Evolutionary conservation across 2,113 vertebrate species (phyloP).

Genomic region (Ciconia maguari): DNA sequence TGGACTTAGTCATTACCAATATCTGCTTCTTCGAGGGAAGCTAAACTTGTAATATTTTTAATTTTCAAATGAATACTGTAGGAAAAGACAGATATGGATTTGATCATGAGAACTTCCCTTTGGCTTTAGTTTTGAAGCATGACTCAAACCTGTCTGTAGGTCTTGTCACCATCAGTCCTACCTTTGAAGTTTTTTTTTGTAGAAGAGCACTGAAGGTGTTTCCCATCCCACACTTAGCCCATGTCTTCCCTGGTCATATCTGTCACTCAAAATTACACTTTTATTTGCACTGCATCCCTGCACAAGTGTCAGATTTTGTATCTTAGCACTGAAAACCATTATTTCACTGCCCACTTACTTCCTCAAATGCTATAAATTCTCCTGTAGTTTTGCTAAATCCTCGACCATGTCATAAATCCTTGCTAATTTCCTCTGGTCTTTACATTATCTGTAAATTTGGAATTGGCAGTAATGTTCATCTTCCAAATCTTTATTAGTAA

Average conservation of each 20-base stretch:
- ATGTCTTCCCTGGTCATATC: neutral
- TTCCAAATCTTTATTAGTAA: neutral
- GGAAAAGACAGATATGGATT: neutral
- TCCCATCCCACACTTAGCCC: neutral
- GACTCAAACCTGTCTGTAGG: neutral
- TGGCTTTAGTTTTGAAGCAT: neutral
- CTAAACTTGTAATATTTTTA: neutral
- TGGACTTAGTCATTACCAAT: neutral
- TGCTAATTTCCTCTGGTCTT: slow-evolving; percentile 1
- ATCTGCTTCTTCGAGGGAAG: neutral
- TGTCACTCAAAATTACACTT: neutral
- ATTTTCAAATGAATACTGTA: neutral
- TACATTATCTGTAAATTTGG: neutral
- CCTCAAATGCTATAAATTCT: neutral
- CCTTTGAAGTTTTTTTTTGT: neutral
- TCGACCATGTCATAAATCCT: neutral
- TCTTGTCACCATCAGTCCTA: neutral
- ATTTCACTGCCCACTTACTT: neutral
- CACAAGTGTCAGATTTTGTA: neutral
- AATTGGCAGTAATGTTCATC: neutral
- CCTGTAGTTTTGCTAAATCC: neutral
- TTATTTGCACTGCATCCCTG: neutral
- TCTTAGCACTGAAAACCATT: neutral
- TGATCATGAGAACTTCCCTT: neutral
- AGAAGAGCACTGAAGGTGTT: neutral